A percentile compares a stretch with the other conserved stretches of the same genome.
Evolutionary conservation across 2,888 invertebrate genomes (phyloP).

Genomic region (Dicyrtomina minuta): DNA sequence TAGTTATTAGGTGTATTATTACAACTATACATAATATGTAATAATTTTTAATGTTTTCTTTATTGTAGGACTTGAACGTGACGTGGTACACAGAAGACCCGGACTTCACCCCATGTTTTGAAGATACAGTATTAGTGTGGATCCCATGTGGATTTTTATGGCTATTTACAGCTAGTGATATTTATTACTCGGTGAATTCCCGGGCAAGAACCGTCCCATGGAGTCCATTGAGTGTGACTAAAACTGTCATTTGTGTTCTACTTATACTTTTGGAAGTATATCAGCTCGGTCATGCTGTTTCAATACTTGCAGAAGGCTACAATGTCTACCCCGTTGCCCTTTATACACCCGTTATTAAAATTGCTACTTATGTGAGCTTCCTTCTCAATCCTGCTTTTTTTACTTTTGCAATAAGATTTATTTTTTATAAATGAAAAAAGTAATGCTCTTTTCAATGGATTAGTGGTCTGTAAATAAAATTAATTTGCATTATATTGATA

Average conservation of each 20-base stretch:
- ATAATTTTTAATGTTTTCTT: not conserved
- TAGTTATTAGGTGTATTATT: not conserved
- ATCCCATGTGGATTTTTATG: slow-evolving; percentile 82
- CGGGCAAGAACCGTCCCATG: slow-evolving; percentile 49
- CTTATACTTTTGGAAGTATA: slow-evolving; percentile 38
- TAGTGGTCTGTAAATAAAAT: not conserved
- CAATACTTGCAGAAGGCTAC: not conserved
- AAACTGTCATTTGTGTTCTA: slow-evolving; percentile 32
- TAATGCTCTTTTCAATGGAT: not conserved
- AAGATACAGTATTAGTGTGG: slow-evolving; percentile 88
- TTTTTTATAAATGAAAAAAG: not conserved
- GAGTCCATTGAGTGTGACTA: slow-evolving; percentile 53
- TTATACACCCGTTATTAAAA: slow-evolving; percentile 41
- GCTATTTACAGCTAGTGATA: slow-evolving; percentile 71
- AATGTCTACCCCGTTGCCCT: slow-evolving; percentile 33
- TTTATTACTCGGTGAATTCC: slow-evolving; percentile 43
- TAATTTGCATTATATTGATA: no score
- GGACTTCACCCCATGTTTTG: slow-evolving; percentile 86
- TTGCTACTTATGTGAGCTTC: slow-evolving; percentile 43
- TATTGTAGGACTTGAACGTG: slow-evolving; percentile 41
- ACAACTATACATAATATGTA: not conserved
- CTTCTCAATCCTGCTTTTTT: no score
- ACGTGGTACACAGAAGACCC: slow-evolving; percentile 66
- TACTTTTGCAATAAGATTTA: not conserved
- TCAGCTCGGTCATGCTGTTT: slow-evolving; percentile 25